Base-by-base conservation (phyloP, 2,797 vertebrate genomes). In the Tympanoctomys barrerae region DNA sequence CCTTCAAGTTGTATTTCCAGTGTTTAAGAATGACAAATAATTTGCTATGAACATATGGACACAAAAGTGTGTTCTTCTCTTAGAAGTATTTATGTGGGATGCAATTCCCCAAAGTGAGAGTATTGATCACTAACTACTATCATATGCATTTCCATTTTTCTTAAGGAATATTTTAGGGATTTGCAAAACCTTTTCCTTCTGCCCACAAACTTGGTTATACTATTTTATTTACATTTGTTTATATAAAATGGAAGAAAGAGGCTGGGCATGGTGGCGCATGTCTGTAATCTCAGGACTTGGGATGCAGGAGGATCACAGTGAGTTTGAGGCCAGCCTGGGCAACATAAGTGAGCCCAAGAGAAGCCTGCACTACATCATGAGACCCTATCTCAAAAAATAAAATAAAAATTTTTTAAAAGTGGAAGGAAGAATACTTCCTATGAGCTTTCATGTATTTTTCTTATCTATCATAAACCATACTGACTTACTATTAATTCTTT, bases 1-100 rank as follows among this genome's bases (percentile, higher is more conserved):
- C 36, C 89, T 82, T 89, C 62, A 80, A 39, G 16, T 73, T 90
- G 79, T 97, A 39, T 66, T 94, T 93, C 39, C 33, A 79, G 6
- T 39, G 78, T 92, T 96, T 94, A 46, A 90, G 54, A 75, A 66
- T 28, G 13, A 87, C 77, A 13, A 95, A 31, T 73, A 78, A 78
- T 90, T 78, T 89, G 24, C 39, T 87, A 22, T 42, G 52, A 80
- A 73, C 11, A 71, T 54, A 62, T 81, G 3, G 1, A 39, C n/a
- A 62, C 7, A 83, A 75, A 80, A 83, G 33, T 49, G 52, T 24
- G 52, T 28, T 52, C 83, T 85, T 36, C 73, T 89, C 13, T 85
- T 75, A 79, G 52, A 82, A 83, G 64, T 68, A 86, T 64, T 77
- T 94, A 93, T 42, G 66, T 81, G 7, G 13, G 31, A 19, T 89